These are phyloP conservation scores for Drosophila dunni DNA, from an alignment of 1,140 invertebrate species.

Conservation along the genomic window DNA sequence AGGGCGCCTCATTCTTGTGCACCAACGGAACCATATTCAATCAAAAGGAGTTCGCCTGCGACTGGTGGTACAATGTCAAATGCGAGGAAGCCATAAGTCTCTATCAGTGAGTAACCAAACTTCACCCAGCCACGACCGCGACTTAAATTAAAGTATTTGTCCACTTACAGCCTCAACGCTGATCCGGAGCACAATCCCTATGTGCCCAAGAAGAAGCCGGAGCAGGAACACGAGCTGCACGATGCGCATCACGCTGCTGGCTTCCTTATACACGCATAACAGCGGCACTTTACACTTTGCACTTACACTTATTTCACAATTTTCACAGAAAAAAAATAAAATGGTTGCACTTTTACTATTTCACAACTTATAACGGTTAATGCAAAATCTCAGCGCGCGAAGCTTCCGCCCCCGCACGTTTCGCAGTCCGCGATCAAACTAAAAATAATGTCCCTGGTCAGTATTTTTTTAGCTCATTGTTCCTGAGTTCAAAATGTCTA, in stretches of 20 bases:
- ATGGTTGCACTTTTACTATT: too few relatives aligned
- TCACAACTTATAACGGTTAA: too few relatives aligned
- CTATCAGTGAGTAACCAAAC: constrained; percentile 64
- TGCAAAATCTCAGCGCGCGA: too few relatives aligned
- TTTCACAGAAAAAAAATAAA: not conserved
- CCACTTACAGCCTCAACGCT: constrained; percentile 88
- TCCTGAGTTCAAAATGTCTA: too few relatives aligned
- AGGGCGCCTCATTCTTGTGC: constrained; percentile 93
- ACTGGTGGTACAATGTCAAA: constrained; percentile 97
- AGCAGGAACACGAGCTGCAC: constrained; percentile 38
- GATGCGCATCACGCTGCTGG: constrained; percentile 54
- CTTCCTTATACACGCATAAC: constrained; percentile 84
- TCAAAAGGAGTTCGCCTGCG: constrained; percentile 94
- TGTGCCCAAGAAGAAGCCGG: constrained; percentile 88
- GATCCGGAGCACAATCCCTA: constrained; percentile 93
- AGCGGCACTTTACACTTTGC: not conserved
- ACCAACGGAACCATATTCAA: constrained; percentile 95
- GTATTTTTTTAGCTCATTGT: too few relatives aligned
- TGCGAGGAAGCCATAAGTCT: constrained; percentile 88
- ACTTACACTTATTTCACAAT: constrained; percentile 19
- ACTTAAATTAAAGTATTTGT: constrained; percentile 29
- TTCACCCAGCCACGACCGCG: not conserved
- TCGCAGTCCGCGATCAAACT: too few relatives aligned
- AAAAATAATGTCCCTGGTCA: too few relatives aligned
- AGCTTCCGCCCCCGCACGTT: too few relatives aligned